Base-by-base conservation (phyloP, 2,797 vertebrate species). In the Microctenopoma steveboyesi region DNA sequence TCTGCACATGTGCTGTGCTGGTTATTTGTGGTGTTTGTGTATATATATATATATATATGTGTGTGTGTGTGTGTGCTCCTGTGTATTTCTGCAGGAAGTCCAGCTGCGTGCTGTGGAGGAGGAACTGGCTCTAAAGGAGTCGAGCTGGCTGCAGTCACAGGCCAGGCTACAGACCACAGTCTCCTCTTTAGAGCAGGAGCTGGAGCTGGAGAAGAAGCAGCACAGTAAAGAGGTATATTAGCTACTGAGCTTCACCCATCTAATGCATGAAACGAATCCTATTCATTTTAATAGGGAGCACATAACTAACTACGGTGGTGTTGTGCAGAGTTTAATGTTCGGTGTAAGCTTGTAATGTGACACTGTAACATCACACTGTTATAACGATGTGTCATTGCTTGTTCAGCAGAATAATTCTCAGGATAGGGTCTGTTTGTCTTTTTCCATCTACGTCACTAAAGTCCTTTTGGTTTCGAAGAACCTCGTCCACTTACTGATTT, bases 51-150 rank as follows among this genome's bases (percentile, higher is more conserved):
- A 9, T 16, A 4, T 33, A 5, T 52, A 9, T 49, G 3, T 51
- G 10, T 54, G 67, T 14, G 33, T 48, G 30, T 33, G 40, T 64
- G 5, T 59, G 3, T 22, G 22, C 22, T 22, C 22, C 22, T 22
- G 22, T 22, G 22, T 22, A 22, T 39, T 4, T 62, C 7, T 90
- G 55, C 77, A 96, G 95, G 93, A 94, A 75, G 82, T 67, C 30
- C 89, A 28, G 82, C 80, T 93, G 84, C 83, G 82, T 51, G 68
- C 51, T 46, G 65, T 93, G 78, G 91, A 93, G 86, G 93, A 95
- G 89, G 92, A 94, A 86, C 55, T 95, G 57, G 88, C 87, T 5
- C 84, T 87, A 73, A 93, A 93, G 86, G 93, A 95, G 85, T 89
- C 88, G 0, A 83, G 52, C 70, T 93, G 94, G 93, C 83, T 86